Percentiles rank a stretch among this genome's conserved stretches.
phyloP scores from a whole-genome alignment of 2,113 vertebrate species.

The Pelmatolapia mariae region DNA sequence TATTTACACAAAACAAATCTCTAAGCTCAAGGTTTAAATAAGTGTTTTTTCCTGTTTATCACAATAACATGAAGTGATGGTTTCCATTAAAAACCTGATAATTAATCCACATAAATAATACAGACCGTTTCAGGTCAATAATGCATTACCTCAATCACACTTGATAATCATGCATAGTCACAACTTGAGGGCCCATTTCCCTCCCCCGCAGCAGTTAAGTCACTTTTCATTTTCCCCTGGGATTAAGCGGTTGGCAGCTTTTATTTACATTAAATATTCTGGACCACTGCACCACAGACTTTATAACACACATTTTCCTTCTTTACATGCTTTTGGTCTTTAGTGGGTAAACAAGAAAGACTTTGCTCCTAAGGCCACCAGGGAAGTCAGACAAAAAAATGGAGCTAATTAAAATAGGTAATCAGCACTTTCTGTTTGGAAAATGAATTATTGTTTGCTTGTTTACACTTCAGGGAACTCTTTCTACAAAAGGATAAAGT shows the following conservation, averaged over 20 bases:
- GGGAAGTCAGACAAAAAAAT: neutral
- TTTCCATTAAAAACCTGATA: slow-evolving; percentile 6
- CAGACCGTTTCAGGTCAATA: neutral
- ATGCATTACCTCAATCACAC: neutral
- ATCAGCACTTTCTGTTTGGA: slow-evolving; percentile 15
- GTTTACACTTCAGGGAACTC: slow-evolving; percentile 32
- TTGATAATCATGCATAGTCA: slow-evolving; percentile 47
- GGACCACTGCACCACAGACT: slow-evolving; percentile 9
- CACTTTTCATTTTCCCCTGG: slow-evolving; percentile 37
- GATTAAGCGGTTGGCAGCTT: slow-evolving; percentile 36
- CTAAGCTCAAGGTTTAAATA: neutral
- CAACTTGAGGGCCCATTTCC: neutral
- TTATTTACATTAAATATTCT: slow-evolving; percentile 57
- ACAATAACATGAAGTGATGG: neutral
- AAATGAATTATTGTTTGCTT: slow-evolving; percentile 18
- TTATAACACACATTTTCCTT: neutral
- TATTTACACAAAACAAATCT: neutral
- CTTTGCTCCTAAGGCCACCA: neutral
- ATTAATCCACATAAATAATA: slow-evolving; percentile 15
- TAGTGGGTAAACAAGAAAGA: slow-evolving; percentile 18
- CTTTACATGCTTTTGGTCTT: slow-evolving; percentile 11
- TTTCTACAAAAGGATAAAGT: neutral
- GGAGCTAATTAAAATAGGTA: slow-evolving; percentile 29
- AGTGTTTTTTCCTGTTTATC: neutral
- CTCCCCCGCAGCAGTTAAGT: slow-evolving; percentile 10